phyloP scores from a whole-genome alignment of 2,797 vertebrate species.

The Scolopax rusticola region DNA sequence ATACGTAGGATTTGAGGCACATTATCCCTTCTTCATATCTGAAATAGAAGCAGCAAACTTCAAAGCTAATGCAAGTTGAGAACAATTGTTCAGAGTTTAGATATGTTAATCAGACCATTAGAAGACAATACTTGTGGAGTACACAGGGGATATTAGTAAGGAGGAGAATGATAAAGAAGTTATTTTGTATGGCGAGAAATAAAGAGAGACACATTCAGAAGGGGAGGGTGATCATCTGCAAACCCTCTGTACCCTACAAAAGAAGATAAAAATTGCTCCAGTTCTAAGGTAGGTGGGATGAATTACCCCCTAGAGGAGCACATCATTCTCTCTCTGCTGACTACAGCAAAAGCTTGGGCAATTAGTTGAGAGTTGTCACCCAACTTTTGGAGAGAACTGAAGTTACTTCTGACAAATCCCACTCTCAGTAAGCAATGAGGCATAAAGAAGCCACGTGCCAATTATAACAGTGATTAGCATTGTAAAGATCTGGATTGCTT shows the following conservation, averaged over 20 bases:
- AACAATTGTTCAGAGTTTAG: conserved; percentile 59
- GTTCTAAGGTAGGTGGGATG: conserved; percentile 18
- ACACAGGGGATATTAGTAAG: conserved; percentile 28
- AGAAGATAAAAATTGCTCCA: conserved; percentile 14
- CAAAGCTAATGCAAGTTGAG: conserved; percentile 50
- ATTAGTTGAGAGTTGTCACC: background rate
- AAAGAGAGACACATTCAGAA: background rate
- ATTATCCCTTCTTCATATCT: conserved; percentile 39
- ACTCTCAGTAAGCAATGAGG: background rate
- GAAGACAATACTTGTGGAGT: background rate
- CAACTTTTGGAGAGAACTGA: background rate
- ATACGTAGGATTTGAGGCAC: conserved; percentile 7
- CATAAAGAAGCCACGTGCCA: background rate
- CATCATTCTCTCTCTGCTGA: conserved; percentile 27
- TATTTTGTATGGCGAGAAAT: background rate
- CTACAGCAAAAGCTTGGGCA: conserved; percentile 20
- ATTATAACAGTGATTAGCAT: background rate
- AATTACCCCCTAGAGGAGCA: background rate
- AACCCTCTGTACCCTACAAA: background rate
- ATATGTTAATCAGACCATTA: conserved; percentile 46
- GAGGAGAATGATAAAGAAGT: background rate
- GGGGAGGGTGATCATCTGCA: background rate
- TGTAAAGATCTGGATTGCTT: background rate
- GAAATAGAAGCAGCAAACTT: conserved; percentile 64
- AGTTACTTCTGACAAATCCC: background rate